Evolutionary conservation across 2,797 vertebrate species (phyloP), one percentile per base, ranked within the genome.

Genomic region (Poeciliopsis gracilis): DNA sequence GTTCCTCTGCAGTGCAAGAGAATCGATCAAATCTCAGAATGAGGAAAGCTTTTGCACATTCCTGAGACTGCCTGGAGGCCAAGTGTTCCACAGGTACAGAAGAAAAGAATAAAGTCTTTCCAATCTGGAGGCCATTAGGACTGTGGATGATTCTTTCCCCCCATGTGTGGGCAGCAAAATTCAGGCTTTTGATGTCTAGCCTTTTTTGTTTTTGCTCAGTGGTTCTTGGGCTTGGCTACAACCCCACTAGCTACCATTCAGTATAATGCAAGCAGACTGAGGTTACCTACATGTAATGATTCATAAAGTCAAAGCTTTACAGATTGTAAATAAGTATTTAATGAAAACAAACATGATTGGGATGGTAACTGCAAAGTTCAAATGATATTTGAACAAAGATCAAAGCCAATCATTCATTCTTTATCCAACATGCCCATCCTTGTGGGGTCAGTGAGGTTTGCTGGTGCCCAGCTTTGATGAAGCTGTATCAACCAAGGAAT

Each of bases 61-160:
- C 38, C 77, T 9, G 5, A 38, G 53, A 67, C 67, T 23, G 46
- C 57, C 77, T 55, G 74, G 59, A 82, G 0, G 2, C 69, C 43
- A 61, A 41, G 66, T 43, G 38, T 77, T 77, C 16, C 67, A n/a
- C 8, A 28, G 72, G 66, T 51, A 75, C 49, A 82, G 51, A 72
- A 61, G 70, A 73, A 67, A 84, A 38, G 23, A 87, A 78, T 30
- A 88, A 87, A 72, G 55, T 46, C 69, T 71, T 73, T 47, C 41
- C 16, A 76, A 69, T 83, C 82, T 86, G 86, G 83, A 87, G 72
- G 15, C 49, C 28, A 73, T 86, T 79, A 86, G 45, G 70, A 72
- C 12, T 59, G 53, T 78, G 80, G 82, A 78, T 79, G n/a, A 86
- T 28, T 3, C 11, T 20, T 83, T 73, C 77, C 67, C 71, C 77